Evolutionary conservation across 2,113 vertebrate species (phyloP), one percentile per base, ranked within the genome.

Genomic region (Phyllostomus discolor): DNA sequence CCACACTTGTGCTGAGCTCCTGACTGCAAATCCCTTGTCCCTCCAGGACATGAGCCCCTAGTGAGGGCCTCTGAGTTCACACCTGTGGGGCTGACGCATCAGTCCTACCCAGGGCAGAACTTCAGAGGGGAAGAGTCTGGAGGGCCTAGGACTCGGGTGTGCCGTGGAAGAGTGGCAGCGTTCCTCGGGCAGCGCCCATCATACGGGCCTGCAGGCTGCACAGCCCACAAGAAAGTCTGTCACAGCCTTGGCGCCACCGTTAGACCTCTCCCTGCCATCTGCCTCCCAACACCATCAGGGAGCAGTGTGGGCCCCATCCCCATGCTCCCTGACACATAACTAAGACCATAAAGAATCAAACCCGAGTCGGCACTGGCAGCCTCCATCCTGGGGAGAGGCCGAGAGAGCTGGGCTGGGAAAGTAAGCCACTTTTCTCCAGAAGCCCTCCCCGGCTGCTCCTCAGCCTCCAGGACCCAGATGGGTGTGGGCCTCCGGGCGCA

Each of bases 101-200:
- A 1, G 24, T 41, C 57, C 24, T 1, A 12, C 24, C 20, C 2
- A 19, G 38, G 88, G 33, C 38, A n/a, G 57, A 54, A 31, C 22
- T 1, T 48, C 4, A 14, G 78, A 7, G 26, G 52, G 35, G 15
- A 12, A 28, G 33, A 19, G 7, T 19, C 2, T 19, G 52, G 33
- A n/a, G 66, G 11, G 28, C 33, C 41, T 28, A 35, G 84, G 59
- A 16, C 9, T 28, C 35, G 31, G 9, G 3, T 8, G 4, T 22
- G 69, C 10, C 16, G 6, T 3, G 10, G 11, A 8, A 64, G 54
- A 9, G 1, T 4, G 48, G 20, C 24, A 4, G 59, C 6, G 1
- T 0, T 48, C 48, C 48, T 24, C 1, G 1, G 4, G 15, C 43
- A 0, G 0, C 0, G 19, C 16, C 22, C 17, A 0, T 54, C 80